Evolutionary conservation across 2,888 invertebrate genomes (phyloP).

Genomic region (Vannuccia rotundouncinata): DNA sequence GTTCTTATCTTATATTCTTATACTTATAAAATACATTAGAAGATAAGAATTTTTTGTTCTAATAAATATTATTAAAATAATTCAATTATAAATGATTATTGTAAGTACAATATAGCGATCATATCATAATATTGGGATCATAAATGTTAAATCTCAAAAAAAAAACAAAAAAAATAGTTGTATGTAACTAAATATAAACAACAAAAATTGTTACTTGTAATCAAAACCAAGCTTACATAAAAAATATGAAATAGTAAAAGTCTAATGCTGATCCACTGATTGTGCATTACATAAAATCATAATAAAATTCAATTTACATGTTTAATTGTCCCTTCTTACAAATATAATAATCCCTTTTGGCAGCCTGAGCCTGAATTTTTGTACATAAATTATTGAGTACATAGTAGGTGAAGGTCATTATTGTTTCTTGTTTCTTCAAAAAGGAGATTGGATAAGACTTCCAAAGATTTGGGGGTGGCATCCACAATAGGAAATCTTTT

Average conservation of each 20-base stretch:
- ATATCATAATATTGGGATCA: too few species aligned
- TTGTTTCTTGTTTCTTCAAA: conserved; percentile 7
- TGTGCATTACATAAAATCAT: conserved; percentile 15
- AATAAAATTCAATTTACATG: conserved; percentile 20
- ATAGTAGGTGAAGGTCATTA: conserved; percentile 10
- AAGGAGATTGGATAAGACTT: conserved; percentile 15
- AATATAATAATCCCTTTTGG: conserved; percentile 22
- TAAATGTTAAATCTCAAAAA: too few species aligned
- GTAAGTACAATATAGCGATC: too few species aligned
- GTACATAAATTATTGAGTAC: conserved; percentile 16
- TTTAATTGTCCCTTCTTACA: conserved; percentile 15
- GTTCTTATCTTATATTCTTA: conserved; percentile 10
- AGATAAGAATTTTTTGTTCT: not conserved
- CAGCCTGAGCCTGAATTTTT: conserved; percentile 19
- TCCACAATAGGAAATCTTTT: conserved; percentile 1
- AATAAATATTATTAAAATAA: not conserved
- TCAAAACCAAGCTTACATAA: conserved; percentile 21
- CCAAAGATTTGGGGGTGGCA: conserved; percentile 15
- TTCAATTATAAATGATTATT: too few species aligned
- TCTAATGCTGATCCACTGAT: conserved; percentile 7
- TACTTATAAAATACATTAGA: conserved; percentile 14
- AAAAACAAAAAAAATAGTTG: too few species aligned
- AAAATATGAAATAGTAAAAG: conserved; percentile 17
- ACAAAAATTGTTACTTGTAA: too few species aligned
- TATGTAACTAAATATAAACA: too few species aligned